Conservation (phyloP, 92 coral and sea anemone species). For the Pocillopora grandis region DNA sequence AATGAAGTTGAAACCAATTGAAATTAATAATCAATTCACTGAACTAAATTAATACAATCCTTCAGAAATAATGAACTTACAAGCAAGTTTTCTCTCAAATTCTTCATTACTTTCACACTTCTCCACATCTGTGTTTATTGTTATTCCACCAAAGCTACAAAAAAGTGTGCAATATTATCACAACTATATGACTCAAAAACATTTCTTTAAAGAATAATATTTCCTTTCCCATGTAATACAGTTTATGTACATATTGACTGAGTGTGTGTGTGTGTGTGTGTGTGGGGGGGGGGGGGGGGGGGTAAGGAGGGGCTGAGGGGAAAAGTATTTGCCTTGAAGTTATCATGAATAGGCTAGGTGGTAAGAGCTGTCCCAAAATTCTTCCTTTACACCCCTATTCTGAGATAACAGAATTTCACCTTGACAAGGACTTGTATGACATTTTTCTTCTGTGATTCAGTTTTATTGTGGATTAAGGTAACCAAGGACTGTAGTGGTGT, state of each 20-base stretch:
- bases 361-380: no score
- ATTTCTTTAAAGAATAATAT: not conserved
- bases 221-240: not conserved
- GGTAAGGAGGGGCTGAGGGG: not conserved
- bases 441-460: no score
- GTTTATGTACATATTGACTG: not conserved
- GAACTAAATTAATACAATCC: not conserved
- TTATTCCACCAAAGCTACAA: slow-evolving; percentile 75
- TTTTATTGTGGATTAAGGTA: no score
- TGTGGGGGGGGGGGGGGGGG: not conserved
- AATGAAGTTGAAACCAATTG: not conserved
- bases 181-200: not conserved
- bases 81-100: slow-evolving; percentile 59
- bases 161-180: not conserved
- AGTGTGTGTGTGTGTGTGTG: no score
- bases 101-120: slow-evolving; percentile 41
- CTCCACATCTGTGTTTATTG: slow-evolving; percentile 59
- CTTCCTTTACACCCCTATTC: no score
- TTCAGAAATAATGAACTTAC: slow-evolving; percentile 36
- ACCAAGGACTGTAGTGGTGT: no score
- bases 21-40: not conserved
- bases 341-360: not conserved
- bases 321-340: not conserved
- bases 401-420: no score
- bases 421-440: no score